These are phyloP conservation scores for Portunus trituberculatus DNA, from an alignment of 1,140 invertebrate genomes.

Conservation along the genomic window DNA sequence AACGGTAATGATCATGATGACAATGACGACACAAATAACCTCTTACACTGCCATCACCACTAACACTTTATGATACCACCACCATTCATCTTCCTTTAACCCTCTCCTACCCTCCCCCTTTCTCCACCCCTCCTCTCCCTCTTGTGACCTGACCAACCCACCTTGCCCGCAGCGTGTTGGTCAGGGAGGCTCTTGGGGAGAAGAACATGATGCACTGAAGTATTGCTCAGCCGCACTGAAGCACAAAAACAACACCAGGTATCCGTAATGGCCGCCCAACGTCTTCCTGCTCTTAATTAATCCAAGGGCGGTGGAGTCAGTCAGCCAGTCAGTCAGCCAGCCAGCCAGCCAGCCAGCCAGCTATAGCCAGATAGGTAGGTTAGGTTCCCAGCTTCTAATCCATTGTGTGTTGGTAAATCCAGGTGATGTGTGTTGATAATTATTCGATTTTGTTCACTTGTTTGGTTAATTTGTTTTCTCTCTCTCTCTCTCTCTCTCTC, in stretches of 20 bases:
- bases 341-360: too few relatives aligned
- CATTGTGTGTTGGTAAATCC: too few relatives aligned
- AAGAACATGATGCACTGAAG: background rate
- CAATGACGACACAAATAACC: background rate
- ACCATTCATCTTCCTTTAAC: background rate
- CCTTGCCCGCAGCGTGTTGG: conserved; percentile 7
- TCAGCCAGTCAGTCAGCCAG: too few relatives aligned
- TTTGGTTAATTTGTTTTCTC: background rate
- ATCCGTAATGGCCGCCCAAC: too few relatives aligned
- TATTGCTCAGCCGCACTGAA: background rate
- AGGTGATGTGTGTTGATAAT: too few relatives aligned
- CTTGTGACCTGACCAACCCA: background rate
- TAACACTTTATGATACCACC: background rate
- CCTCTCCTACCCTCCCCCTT: background rate
- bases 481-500: too few relatives aligned
- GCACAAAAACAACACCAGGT: too few relatives aligned
- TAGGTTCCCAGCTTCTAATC: too few relatives aligned
- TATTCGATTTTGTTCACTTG: background rate
- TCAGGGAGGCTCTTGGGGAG: background rate
- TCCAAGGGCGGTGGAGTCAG: too few relatives aligned
- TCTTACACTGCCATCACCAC: background rate
- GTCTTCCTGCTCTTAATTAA: too few relatives aligned
- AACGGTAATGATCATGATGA: background rate
- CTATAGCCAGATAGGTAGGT: too few relatives aligned
- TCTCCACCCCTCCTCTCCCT: background rate